Base-by-base conservation (phyloP, 2,113 vertebrate genomes). In the Hiodon alosoides region DNA sequence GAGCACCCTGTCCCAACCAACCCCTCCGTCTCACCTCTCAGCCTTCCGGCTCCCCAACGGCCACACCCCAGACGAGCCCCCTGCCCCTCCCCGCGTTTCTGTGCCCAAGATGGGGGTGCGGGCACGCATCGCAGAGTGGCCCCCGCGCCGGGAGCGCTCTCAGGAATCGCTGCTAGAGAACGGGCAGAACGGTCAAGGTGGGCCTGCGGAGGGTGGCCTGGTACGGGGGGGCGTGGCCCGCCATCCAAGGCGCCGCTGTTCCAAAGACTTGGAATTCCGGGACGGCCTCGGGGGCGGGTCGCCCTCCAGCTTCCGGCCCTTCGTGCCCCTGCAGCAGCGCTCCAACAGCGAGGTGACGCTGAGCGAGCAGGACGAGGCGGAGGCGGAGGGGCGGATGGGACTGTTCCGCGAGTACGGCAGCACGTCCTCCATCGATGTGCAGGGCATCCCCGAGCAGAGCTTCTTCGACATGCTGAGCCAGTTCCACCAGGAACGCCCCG, bases 51-150 rank as follows among this genome's bases (percentile, higher is more conserved):
- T 90, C 90, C 79, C 91, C 87, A 0, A 83, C 82, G 90, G 90
- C 77, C 86, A 90, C 80, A 57, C 71, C 9, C 69, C 77, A 14
- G 74, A 81, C 0, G 89, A 87, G 60, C 83, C 74, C 2, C 83
- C 85, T 3, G 85, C 85, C 10, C 55, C 86, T 1, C 66, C 87
- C 2, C 89, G 91, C 4, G 8, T 90, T 13, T 91, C 89, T 0
- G 85, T 96, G 79, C 96, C 96, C 70, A 97, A 96, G 80, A 98
- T 98, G 95, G 96, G 96, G 0, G 95, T 98, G 0, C 91, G 94
- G 0, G 96, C 95, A 0, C 89, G 95, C 69, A 95, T 97, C 1
- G 93, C 94, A 0, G 94, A 98, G 73, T 98, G 96, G 96, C 96
- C 96, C 0, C 96, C 96, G 0, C 94, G 93, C 5, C 91, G 93